Evolutionary conservation across 2,113 vertebrate species (phyloP).

Genomic region (Marmota flaviventris): DNA sequence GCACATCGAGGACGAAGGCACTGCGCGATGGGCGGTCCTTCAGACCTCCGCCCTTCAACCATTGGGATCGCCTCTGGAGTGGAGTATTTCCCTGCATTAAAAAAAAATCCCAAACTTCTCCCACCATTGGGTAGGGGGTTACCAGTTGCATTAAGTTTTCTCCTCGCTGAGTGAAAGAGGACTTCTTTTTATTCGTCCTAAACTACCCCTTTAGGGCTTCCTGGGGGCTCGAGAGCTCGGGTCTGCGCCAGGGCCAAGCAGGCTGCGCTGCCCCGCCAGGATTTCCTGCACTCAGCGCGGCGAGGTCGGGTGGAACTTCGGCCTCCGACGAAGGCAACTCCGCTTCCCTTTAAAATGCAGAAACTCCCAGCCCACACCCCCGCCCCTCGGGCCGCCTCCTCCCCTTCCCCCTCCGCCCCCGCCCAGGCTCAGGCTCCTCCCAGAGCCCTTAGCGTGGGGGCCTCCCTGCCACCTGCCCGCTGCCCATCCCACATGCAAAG

Average conservation of each 20-base stretch:
- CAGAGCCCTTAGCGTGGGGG: conserved; percentile 58
- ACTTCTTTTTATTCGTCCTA: conserved; percentile 29
- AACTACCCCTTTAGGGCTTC: not conserved
- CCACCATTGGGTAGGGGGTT: not conserved
- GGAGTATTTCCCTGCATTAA: not conserved
- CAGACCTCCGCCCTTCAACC: not conserved
- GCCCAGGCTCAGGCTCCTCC: conserved; percentile 64
- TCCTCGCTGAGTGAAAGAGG: not conserved
- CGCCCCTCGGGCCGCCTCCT: conserved; percentile 62
- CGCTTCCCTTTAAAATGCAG: conserved; percentile 73
- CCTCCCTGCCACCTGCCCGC: conserved; percentile 82
- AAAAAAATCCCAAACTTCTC: not conserved
- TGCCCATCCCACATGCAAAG: conserved; percentile 82
- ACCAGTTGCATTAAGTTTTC: conserved; percentile 50
- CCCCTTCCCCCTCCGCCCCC: conserved; percentile 48
- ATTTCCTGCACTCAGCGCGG: conserved; percentile 64
- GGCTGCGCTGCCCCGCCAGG: conserved; percentile 49
- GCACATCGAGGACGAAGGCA: not conserved
- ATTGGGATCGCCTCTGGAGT: not conserved
- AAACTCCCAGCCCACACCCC: conserved; percentile 57
- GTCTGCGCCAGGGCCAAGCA: not conserved
- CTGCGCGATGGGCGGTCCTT: not conserved
- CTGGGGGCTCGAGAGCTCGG: not conserved
- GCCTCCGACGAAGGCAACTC: conserved; percentile 46
- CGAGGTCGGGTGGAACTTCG: conserved; percentile 65